Conservation (phyloP, 2,888 invertebrate genomes). For the Sinodicranocentrus sp. region DNA sequence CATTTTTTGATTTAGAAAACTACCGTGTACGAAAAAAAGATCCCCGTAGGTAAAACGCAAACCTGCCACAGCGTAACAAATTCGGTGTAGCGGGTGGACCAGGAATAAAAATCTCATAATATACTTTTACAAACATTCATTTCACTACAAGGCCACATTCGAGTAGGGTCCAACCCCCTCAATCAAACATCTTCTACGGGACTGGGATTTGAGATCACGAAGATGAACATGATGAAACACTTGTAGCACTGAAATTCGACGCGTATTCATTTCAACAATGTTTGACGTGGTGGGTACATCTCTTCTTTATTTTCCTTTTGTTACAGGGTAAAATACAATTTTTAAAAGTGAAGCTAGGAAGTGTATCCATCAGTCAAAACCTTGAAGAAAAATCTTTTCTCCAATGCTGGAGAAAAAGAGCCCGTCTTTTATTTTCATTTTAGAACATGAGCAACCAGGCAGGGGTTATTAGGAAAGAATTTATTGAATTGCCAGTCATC, state of each 20-base stretch:
- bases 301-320: constrained; percentile 24
- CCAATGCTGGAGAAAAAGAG: not conserved
- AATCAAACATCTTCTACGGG: constrained; percentile 13
- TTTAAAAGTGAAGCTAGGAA: constrained; percentile 23
- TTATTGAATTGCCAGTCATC: constrained; percentile 64
- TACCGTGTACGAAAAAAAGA: not conserved
- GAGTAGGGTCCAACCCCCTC: not conserved
- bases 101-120: constrained; percentile 14
- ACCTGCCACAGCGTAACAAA: constrained; percentile 39
- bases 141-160: constrained; percentile 1
- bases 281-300: constrained; percentile 51
- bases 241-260: constrained; percentile 34
- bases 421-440: constrained; percentile 16
- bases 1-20: not conserved
- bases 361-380: constrained; percentile 29
- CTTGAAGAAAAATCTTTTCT: constrained; percentile 16
- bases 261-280: constrained; percentile 26
- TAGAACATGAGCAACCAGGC: constrained; percentile 48
- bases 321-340: constrained; percentile 32
- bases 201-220: constrained; percentile 3
- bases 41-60: constrained; percentile 16
- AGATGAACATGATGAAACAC: constrained; percentile 32
- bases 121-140: not conserved
- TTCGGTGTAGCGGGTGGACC: constrained; percentile 30
- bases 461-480: constrained; percentile 61